Evolutionary conservation across 2,888 invertebrate species (phyloP).

Genomic region (Griposia aprilina): DNA sequence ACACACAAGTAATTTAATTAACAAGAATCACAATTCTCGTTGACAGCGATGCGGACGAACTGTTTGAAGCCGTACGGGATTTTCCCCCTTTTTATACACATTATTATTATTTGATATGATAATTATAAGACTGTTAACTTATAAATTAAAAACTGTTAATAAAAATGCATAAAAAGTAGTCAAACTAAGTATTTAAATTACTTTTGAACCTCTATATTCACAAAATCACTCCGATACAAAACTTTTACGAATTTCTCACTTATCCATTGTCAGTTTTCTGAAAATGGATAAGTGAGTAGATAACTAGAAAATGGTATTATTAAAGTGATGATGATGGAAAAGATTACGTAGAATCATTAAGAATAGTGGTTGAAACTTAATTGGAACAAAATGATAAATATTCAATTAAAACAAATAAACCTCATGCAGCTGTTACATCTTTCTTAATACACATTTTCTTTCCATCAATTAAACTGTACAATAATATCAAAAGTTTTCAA

Average conservation of each 20-base stretch:
- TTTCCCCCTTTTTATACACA: not conserved
- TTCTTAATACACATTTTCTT: not conserved
- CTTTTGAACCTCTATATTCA: not conserved
- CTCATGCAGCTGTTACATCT: not conserved
- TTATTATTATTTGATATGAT: not conserved
- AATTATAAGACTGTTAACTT: not conserved
- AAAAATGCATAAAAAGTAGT: not conserved
- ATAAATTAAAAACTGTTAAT: not conserved
- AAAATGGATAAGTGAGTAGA: not conserved
- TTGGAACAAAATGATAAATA: not conserved
- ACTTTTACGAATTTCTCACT: not conserved
- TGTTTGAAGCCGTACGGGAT: too few species aligned
- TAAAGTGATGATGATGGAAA: not conserved
- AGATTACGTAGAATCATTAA: not conserved
- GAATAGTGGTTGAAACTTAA: not conserved
- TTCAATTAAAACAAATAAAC: too few species aligned
- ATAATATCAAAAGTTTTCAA: slow-evolving; percentile 8
- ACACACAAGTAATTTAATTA: not conserved
- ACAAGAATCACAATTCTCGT: not conserved
- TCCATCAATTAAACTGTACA: not conserved
- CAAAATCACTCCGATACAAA: too few species aligned
- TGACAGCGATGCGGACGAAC: not conserved
- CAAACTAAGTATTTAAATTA: not conserved
- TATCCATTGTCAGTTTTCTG: not conserved
- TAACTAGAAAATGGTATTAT: not conserved